Percentiles rank a stretch among this genome's conserved stretches.
phyloP scores from a whole-genome alignment of 2,797 vertebrate genomes.

The Pempheris klunzingeri region DNA sequence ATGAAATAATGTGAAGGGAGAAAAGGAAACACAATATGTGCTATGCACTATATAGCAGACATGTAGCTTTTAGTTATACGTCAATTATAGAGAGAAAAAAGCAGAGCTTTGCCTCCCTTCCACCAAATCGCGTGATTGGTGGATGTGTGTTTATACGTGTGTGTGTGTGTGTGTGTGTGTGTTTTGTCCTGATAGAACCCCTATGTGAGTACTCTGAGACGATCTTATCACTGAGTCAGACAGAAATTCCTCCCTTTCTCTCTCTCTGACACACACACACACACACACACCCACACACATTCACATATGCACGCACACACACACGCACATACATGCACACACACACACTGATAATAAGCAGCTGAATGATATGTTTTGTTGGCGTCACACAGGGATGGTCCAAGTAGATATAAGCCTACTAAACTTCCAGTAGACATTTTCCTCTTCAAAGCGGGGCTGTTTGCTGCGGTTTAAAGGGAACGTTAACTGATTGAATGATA shows the following conservation, averaged over 20 bases:
- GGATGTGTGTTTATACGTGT: slow-evolving; percentile 21
- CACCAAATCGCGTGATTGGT: slow-evolving; percentile 48
- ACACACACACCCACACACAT: slow-evolving; percentile 27
- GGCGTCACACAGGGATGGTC: slow-evolving; percentile 51
- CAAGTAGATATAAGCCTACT: slow-evolving; percentile 42
- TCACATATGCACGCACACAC: slow-evolving; percentile 42
- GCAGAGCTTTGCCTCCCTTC: slow-evolving; percentile 27
- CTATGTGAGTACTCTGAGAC: slow-evolving; percentile 74
- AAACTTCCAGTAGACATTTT: slow-evolving; percentile 64
- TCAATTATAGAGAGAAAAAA: slow-evolving; percentile 19
- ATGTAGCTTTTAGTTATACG: neutral
- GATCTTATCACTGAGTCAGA: slow-evolving; percentile 81
- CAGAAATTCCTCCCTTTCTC: slow-evolving; percentile 73
- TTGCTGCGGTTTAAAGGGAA: slow-evolving; percentile 72
- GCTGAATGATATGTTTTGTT: slow-evolving; percentile 60
- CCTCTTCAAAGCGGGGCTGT: slow-evolving; percentile 61
- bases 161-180: slow-evolving; percentile 27
- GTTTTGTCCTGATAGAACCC: slow-evolving; percentile 71
- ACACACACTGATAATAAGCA: slow-evolving; percentile 53
- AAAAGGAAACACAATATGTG: slow-evolving; percentile 1
- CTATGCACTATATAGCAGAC: neutral
- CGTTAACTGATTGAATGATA: slow-evolving; percentile 78
- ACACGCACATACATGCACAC: slow-evolving; percentile 42
- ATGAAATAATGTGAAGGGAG: neutral
- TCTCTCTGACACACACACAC: slow-evolving; percentile 27